Percentiles rank a stretch among this genome's conserved stretches.
Evolutionary conservation across 2,888 invertebrate species (phyloP).

Genomic region (Cataglyphis altisquamis): DNA sequence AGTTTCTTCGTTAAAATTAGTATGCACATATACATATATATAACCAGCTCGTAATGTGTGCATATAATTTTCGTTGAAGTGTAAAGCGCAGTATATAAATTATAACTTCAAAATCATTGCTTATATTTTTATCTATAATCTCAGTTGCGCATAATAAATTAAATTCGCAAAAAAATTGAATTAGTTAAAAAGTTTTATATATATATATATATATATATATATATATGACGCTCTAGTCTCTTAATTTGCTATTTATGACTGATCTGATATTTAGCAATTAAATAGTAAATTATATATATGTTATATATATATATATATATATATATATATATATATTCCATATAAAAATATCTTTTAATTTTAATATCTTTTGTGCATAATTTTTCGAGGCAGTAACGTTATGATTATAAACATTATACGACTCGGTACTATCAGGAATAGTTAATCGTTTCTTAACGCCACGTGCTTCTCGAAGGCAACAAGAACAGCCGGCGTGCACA

Average conservation of each 20-base stretch:
- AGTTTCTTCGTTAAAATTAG: constrained; percentile 26
- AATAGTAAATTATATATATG: background rate
- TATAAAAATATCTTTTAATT: too few relatives aligned
- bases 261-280: background rate
- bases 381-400: background rate
- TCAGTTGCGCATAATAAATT: background rate
- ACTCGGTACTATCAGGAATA: background rate
- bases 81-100: constrained; percentile 15
- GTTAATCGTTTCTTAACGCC: constrained; percentile 7
- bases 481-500: constrained; percentile 1
- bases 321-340: too few relatives aligned
- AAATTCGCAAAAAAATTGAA: background rate
- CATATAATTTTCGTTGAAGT: constrained; percentile 26
- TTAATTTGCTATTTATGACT: background rate
- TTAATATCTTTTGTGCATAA: background rate
- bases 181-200: background rate
- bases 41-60: constrained; percentile 13
- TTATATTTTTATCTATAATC: background rate
- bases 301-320: too few relatives aligned
- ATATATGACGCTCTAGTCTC: too few relatives aligned
- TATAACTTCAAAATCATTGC: constrained; percentile 28
- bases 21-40: constrained; percentile 15
- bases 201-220: too few relatives aligned
- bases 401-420: background rate
- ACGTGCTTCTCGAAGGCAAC: constrained; percentile 25